Evolutionary conservation across 2,113 vertebrate genomes (phyloP).

Genomic region (Gallinago jamesoni): DNA sequence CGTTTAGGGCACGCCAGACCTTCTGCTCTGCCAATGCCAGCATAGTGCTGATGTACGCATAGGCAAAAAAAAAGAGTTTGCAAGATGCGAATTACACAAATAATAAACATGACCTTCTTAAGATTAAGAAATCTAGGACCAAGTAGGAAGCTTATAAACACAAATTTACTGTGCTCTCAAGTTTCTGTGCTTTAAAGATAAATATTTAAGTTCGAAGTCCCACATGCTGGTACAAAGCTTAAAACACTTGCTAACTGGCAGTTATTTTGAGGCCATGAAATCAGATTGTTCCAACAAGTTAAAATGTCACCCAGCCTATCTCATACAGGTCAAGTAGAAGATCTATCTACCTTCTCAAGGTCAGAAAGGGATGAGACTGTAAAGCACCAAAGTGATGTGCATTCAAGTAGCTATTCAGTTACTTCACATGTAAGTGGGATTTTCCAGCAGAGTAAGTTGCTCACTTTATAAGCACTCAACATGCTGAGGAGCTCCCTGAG

Average conservation of each 20-base stretch:
- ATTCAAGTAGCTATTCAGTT: neutral
- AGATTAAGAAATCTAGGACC: neutral
- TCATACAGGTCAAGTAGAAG: neutral
- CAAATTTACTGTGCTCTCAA: neutral
- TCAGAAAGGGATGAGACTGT: neutral
- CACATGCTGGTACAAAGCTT: neutral
- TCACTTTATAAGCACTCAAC: neutral
- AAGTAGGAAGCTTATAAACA: neutral
- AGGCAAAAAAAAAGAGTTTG: neutral
- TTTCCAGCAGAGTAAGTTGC: neutral
- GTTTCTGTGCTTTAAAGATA: neutral
- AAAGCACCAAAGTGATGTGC: neutral
- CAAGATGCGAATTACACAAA: neutral
- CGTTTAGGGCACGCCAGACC: neutral
- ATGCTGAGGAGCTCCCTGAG: neutral
- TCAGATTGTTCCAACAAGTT: neutral
- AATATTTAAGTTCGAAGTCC: neutral
- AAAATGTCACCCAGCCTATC: neutral
- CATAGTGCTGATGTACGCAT: accelerated
- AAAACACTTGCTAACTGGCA: neutral
- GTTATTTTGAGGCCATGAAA: neutral
- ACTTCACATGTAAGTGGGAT: neutral
- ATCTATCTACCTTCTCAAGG: neutral
- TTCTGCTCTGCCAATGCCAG: neutral
- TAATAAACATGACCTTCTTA: neutral